phyloP scores from a whole-genome alignment of 2,797 vertebrate species.

The Otolemur crassicaudatus region DNA sequence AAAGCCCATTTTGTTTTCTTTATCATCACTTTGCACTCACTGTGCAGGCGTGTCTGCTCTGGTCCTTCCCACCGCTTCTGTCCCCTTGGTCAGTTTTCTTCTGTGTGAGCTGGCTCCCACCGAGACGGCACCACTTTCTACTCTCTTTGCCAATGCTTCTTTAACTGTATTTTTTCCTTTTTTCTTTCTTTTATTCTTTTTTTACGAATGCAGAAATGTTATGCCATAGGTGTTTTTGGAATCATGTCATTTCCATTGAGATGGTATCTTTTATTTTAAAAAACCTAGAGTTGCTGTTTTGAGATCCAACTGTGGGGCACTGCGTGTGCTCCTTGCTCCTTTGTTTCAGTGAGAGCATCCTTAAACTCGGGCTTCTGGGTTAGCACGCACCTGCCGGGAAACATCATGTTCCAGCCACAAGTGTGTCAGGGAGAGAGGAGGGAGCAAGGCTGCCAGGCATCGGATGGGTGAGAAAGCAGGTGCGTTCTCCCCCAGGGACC shows the following conservation, averaged over 20 bases:
- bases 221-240: conserved; percentile 51
- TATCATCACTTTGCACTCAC: background rate
- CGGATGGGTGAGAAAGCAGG: background rate
- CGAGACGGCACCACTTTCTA: background rate
- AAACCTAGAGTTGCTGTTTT: conserved; percentile 60
- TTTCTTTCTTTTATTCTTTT: background rate
- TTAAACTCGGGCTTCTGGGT: conserved; percentile 19
- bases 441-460: background rate
- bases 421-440: background rate
- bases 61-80: background rate
- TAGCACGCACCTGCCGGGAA: conserved; percentile 61
- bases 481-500: background rate
- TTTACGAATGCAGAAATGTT: conserved; percentile 34
- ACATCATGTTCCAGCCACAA: conserved; percentile 43
- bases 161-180: background rate
- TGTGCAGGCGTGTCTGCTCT: conserved; percentile 2
- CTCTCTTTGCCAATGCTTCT: conserved; percentile 33
- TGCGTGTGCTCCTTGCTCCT: conserved; percentile 46
- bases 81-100: background rate
- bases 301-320: conserved; percentile 23
- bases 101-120: background rate
- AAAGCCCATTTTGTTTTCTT: background rate
- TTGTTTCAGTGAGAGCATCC: conserved; percentile 34
- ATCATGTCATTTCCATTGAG: conserved; percentile 45
- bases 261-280: conserved; percentile 57